Evolutionary conservation across 1,140 invertebrate species (phyloP), one percentile per base, ranked within the genome.

Genomic region (Myzus persicae): DNA sequence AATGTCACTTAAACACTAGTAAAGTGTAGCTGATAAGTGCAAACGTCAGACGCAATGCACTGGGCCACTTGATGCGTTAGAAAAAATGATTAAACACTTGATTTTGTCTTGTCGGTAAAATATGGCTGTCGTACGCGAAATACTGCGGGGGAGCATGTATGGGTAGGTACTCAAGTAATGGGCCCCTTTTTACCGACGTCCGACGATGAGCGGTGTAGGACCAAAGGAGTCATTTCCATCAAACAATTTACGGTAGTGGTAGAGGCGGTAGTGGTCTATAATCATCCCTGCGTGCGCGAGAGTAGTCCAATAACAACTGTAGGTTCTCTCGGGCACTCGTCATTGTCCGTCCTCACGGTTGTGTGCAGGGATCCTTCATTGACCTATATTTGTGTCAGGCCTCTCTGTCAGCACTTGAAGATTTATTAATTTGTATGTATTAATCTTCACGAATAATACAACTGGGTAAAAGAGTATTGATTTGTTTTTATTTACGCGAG

Each of bases 21-120:
- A n/a, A 51, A 76, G 4, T 76, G 59, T n/a, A 6, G 14, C 31
- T 18, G 5, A 76, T n/a, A 76, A 76, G 59, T 36, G 31, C 31
- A 76, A n/a, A 76, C 20, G 59, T 76, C n/a, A 76, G 59, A 76
- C 3, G 59, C 59, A 76, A n/a, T n/a, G 14, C 14, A n/a, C 5
- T 18, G 31, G 14, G 31, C 59, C 31, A 76, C 31, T 76, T 14
- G 14, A n/a, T 18, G 59, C 59, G 4, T n/a, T n/a, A 18, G 59
- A n/a, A n/a, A n/a, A n/a, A n/a, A 76, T 76, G 31, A 76, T 76
- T 76, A n/a, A 76, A 76, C 59, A 76, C 59, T 76, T n/a, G n/a
- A 76, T 76, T 76, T n/a, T n/a, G n/a, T n/a, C n/a, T 76, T 76
- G 59, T 76, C 59, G 14, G 14, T 76, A 76, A 76, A 76, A 76